These are phyloP conservation scores for Cheirogaleus major DNA, from an alignment of 2,797 vertebrate genomes.

Conservation along the genomic window DNA sequence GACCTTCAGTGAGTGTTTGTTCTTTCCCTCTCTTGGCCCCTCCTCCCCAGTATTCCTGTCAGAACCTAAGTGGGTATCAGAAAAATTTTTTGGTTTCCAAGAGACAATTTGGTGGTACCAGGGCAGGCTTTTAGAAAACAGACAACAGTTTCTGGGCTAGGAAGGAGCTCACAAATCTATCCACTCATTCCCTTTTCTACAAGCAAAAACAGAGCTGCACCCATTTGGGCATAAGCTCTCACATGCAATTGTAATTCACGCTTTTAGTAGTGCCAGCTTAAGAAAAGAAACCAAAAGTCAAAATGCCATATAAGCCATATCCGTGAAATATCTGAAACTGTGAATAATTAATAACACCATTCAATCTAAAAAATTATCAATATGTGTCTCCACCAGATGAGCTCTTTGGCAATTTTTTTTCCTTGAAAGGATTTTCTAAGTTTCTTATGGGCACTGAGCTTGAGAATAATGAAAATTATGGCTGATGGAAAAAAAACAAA, in stretches of 20 bases:
- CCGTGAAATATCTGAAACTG: slow-evolving; percentile 12
- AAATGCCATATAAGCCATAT: neutral
- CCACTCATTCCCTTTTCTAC: neutral
- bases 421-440: neutral
- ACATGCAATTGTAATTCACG: neutral
- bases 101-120: neutral
- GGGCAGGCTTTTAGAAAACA: slow-evolving; percentile 1
- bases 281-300: neutral
- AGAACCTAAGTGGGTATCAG: neutral
- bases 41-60: neutral
- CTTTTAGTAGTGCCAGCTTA: neutral
- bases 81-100: slow-evolving; percentile 1
- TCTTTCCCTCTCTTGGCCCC: neutral
- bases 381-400: neutral
- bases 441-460: neutral
- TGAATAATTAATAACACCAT: slow-evolving; percentile 22
- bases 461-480: slow-evolving; percentile 37
- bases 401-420: neutral
- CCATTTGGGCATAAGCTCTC: neutral
- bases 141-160: neutral
- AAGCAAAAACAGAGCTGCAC: neutral
- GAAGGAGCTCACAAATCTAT: neutral
- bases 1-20: neutral
- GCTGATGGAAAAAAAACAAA: neutral
- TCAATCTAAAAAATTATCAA: slow-evolving; percentile 36